Evolutionary conservation across 2,888 invertebrate genomes (phyloP).

Genomic region (Hirtodrosophila alboralis): DNA sequence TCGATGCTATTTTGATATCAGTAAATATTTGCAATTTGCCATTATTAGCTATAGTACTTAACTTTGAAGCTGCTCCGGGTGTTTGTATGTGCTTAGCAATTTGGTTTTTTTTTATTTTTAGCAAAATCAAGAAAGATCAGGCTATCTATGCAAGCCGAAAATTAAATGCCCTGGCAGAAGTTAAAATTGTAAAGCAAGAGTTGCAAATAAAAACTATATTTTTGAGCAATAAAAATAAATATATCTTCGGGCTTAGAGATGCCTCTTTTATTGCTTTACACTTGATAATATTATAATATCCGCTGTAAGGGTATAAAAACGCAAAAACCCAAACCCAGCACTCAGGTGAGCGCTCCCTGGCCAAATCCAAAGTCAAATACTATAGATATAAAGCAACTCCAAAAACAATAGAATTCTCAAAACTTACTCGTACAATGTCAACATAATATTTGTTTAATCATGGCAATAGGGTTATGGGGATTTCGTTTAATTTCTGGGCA

Average conservation of each 20-base stretch:
- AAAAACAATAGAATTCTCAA: slow-evolving; percentile 11
- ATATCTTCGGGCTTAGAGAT: too few relatives aligned
- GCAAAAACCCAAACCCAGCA: too few relatives aligned
- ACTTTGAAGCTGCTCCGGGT: slow-evolving; percentile 32
- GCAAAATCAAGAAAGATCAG: too few relatives aligned
- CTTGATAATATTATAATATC: too few relatives aligned
- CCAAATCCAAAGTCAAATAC: slow-evolving; percentile 36
- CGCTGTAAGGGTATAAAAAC: too few relatives aligned
- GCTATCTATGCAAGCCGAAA: too few relatives aligned
- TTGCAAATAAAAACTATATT: too few relatives aligned
- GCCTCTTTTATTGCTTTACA: too few relatives aligned
- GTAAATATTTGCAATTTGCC: slow-evolving; percentile 70
- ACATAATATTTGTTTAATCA: not conserved
- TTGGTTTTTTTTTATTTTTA: slow-evolving; percentile 26
- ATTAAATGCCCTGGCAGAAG: too few relatives aligned
- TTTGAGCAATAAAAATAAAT: too few relatives aligned
- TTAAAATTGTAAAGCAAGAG: too few relatives aligned
- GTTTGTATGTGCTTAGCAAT: slow-evolving; percentile 34
- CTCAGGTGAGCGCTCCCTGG: slow-evolving; percentile 28
- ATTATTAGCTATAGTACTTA: slow-evolving; percentile 53
- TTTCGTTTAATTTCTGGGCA: slow-evolving; percentile 51
- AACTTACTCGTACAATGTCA: not conserved
- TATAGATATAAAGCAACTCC: slow-evolving; percentile 40
- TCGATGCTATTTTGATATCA: slow-evolving; percentile 77
- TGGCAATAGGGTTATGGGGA: not conserved